phyloP scores from a whole-genome alignment of 2,113 vertebrate genomes.

The Aphyosemion australe region DNA sequence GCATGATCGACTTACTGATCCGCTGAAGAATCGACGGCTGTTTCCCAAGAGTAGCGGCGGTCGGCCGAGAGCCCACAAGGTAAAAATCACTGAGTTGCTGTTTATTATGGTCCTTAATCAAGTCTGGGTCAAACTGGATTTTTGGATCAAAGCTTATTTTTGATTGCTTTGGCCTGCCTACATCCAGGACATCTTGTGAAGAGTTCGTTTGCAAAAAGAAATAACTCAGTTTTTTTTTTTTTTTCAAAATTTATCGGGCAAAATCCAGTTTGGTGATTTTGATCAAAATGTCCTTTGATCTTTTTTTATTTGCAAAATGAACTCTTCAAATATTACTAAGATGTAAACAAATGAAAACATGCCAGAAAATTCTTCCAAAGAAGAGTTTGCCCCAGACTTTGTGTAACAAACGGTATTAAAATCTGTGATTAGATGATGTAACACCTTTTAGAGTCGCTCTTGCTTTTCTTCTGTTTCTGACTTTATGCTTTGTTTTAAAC shows the following conservation, averaged over 20 bases:
- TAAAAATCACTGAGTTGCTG: constrained; percentile 47
- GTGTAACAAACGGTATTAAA: background rate
- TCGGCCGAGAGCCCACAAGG: constrained; percentile 69
- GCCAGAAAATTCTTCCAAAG: constrained; percentile 29
- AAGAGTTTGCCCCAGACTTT: constrained; percentile 43
- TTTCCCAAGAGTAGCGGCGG: constrained; percentile 45
- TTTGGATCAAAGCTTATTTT: constrained; percentile 27
- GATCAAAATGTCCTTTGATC: too few relatives aligned
- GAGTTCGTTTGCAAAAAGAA: too few relatives aligned
- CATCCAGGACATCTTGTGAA: background rate
- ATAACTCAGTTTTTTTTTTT: too few relatives aligned
- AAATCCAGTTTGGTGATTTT: too few relatives aligned
- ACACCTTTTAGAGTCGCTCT: constrained; percentile 20
- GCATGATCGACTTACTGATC: constrained; percentile 42
- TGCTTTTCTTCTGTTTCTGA: constrained; percentile 27
- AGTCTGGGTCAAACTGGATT: constrained; percentile 50
- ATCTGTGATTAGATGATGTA: background rate
- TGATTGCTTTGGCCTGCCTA: too few relatives aligned
- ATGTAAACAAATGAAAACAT: background rate
- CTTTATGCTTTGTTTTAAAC: constrained; percentile 9
- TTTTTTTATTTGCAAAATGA: background rate
- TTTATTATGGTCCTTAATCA: background rate
- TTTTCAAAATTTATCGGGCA: too few relatives aligned
- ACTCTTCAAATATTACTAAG: background rate
- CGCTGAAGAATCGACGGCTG: constrained; percentile 53